These are phyloP conservation scores for Probosciger aterrimus DNA, from an alignment of 2,113 vertebrate species.

Conservation along the genomic window DNA sequence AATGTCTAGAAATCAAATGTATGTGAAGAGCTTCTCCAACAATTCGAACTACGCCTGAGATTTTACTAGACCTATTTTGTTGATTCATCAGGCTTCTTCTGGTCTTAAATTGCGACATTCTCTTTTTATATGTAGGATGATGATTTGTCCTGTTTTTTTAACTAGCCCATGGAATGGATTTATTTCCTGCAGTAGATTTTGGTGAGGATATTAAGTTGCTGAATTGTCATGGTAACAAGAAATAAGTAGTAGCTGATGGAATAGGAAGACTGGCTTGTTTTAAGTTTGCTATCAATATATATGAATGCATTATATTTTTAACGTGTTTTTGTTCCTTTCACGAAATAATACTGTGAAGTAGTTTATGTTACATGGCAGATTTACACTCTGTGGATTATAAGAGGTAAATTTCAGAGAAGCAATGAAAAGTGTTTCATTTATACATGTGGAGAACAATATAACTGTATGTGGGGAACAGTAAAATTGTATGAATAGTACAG, in stretches of 20 bases:
- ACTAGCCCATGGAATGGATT: background rate
- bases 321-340: background rate
- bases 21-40: background rate
- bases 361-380: background rate
- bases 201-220: background rate
- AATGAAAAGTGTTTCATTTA: background rate
- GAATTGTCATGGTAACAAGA: conserved; percentile 49
- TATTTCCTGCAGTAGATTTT: background rate
- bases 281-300: background rate
- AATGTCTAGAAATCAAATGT: background rate
- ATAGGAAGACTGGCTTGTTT: background rate
- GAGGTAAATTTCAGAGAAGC: background rate
- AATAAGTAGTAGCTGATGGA: background rate
- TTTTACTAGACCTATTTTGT: background rate
- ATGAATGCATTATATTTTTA: background rate
- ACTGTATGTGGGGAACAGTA: background rate
- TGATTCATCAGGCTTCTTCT: background rate
- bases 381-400: background rate
- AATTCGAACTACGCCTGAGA: background rate
- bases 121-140: background rate
- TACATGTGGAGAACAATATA: background rate
- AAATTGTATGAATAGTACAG: background rate
- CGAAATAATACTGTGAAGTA: background rate
- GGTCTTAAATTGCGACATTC: background rate
- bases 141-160: background rate